Percentiles rank a stretch among this genome's conserved stretches.
phyloP scores from a whole-genome alignment of 1,140 invertebrate species.

The Lordiphosa mommai region DNA sequence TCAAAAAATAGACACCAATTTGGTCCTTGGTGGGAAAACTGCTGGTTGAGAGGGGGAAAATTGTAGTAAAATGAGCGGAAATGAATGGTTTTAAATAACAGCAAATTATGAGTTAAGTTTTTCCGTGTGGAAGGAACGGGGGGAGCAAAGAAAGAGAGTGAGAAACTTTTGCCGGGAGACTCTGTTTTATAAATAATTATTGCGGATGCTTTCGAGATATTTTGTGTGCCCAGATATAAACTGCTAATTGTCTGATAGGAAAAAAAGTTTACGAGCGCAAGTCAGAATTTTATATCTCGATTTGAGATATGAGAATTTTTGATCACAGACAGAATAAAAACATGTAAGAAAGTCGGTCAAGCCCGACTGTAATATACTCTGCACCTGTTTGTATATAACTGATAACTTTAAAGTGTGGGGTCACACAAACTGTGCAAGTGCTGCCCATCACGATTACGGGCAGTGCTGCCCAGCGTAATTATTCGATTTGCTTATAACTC shows the following conservation, averaged over 20 bases:
- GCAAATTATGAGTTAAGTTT: conserved; percentile 76
- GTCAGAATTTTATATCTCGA: not conserved
- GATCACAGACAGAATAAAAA: not conserved
- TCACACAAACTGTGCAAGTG: too few relatives aligned
- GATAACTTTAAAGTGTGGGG: too few relatives aligned
- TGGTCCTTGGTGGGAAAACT: not conserved
- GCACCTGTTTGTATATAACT: too few relatives aligned
- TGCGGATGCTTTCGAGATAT: conserved; percentile 30
- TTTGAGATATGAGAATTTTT: not conserved
- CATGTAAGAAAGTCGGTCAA: too few relatives aligned
- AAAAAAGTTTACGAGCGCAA: conserved; percentile 3
- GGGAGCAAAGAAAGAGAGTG: conserved; percentile 6
- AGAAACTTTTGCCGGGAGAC: conserved; percentile 36
- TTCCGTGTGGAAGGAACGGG: conserved; percentile 25
- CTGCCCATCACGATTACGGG: too few relatives aligned
- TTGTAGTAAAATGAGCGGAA: conserved; percentile 73
- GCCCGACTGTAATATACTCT: too few relatives aligned
- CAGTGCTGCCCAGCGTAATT: too few relatives aligned
- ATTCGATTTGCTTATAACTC: too few relatives aligned
- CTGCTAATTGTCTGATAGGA: conserved; percentile 41
- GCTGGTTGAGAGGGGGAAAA: conserved; percentile 5
- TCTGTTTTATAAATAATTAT: conserved; percentile 72
- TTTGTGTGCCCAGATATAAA: conserved; percentile 16
- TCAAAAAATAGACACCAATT: conserved; percentile 74
- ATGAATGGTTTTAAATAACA: conserved; percentile 78